Evolutionary conservation across 2,888 invertebrate genomes (phyloP).

Genomic region (Ennomos fuscantarius): DNA sequence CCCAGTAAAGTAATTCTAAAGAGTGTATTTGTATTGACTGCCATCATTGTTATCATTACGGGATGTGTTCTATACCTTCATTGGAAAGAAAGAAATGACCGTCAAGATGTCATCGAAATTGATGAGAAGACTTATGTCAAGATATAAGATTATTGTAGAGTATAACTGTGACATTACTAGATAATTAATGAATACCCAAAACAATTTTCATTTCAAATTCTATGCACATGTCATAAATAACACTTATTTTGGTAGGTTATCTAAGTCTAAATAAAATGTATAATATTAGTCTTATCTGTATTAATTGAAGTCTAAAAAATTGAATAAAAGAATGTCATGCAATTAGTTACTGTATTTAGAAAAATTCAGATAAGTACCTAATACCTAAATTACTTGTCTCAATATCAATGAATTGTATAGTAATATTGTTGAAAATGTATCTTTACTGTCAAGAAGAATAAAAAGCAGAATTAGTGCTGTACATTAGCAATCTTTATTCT

Average conservation of each 20-base stretch:
- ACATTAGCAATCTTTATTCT: conserved; percentile 9
- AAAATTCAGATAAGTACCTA: too few relatives aligned
- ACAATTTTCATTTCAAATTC: too few relatives aligned
- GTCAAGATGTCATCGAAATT: conserved; percentile 79
- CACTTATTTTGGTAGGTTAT: too few relatives aligned
- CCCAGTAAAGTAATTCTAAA: conserved; percentile 97
- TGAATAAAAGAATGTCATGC: too few relatives aligned
- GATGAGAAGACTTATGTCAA: conserved; percentile 78
- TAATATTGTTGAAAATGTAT: not conserved
- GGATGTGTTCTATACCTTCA: conserved; percentile 94
- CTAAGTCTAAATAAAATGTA: too few relatives aligned
- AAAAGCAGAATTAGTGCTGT: not conserved
- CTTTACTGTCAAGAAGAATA: not conserved
- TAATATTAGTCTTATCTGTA: conserved; percentile 2
- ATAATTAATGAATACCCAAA: too few relatives aligned
- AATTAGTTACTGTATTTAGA: too few relatives aligned
- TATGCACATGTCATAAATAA: too few relatives aligned
- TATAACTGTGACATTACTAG: too few relatives aligned
- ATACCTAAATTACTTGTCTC: too few relatives aligned
- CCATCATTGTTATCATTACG: conserved; percentile 93
- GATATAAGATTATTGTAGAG: conserved; percentile 47
- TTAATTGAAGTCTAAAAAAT: too few relatives aligned
- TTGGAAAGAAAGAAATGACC: conserved; percentile 91
- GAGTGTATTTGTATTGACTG: conserved; percentile 94
- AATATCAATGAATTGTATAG: too few relatives aligned